Conservation (phyloP, 2,113 vertebrate species). For the Chaetodon auriga region DNA sequence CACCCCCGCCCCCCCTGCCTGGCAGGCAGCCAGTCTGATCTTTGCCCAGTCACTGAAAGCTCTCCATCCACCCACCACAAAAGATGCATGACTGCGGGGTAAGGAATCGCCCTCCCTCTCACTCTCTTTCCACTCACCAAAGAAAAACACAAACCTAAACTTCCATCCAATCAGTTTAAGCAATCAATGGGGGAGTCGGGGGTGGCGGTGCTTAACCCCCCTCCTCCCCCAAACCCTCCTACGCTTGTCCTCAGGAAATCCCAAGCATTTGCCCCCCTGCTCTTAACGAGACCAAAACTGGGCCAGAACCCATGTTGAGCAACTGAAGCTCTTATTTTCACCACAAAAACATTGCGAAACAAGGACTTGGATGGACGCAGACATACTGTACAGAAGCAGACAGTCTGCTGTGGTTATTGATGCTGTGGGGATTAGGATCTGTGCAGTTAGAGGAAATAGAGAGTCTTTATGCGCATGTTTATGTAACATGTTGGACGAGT, state of each 20-base stretch:
- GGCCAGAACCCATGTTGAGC: slow-evolving; percentile 61
- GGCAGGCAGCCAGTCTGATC: slow-evolving; percentile 50
- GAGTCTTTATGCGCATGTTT: slow-evolving; percentile 55
- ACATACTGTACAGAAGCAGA: slow-evolving; percentile 50
- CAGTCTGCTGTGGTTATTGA: slow-evolving; percentile 62
- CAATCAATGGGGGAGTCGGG: slow-evolving; percentile 17
- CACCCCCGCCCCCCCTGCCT: not conserved
- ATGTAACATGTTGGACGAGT: slow-evolving; percentile 54
- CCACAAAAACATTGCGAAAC: slow-evolving; percentile 57
- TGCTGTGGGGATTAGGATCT: slow-evolving; percentile 47
- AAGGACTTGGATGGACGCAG: slow-evolving; percentile 33
- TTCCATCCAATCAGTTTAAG: slow-evolving; percentile 49
- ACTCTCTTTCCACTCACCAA: slow-evolving; percentile 37
- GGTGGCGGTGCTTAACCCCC: slow-evolving; percentile 8
- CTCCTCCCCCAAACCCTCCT: slow-evolving; percentile 14
- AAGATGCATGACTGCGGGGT: slow-evolving; percentile 17
- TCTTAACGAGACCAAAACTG: slow-evolving; percentile 36
- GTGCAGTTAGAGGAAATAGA: slow-evolving; percentile 50
- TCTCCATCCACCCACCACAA: slow-evolving; percentile 47
- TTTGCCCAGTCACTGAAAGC: slow-evolving; percentile 46
- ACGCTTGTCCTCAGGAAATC: slow-evolving; percentile 61
- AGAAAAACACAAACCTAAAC: slow-evolving; percentile 52
- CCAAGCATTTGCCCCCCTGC: slow-evolving; percentile 49
- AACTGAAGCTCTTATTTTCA: slow-evolving; percentile 52
- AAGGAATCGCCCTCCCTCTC: slow-evolving; percentile 6